Evolutionary conservation across 2,797 vertebrate species (phyloP), one percentile per base, ranked within the genome.

Genomic region (Falco columbarius): DNA sequence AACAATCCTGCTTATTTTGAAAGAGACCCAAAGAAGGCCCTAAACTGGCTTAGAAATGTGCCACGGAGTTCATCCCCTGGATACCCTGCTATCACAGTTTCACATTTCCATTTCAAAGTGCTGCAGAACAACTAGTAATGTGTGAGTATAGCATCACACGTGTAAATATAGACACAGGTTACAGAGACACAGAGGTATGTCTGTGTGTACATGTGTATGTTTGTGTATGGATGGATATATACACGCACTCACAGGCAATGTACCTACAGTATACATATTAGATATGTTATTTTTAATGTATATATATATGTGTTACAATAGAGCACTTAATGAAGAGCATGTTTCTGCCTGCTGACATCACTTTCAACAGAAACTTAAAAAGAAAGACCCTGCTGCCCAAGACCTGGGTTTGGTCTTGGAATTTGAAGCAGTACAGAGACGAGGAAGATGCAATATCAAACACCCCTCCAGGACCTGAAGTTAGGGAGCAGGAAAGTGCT

Each of bases 141-240:
- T 30, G 16, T 1, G 2, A n/a, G 61, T 34, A 18, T 7, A 9
- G 52, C 20, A 27, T 15, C 14, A 1, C 0, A 0, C 13, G 12
- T 14, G 9, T 65, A 36, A 77, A 73, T 55, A 34, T 3, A 65
- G 74, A n/a, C 3, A 12, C 3, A 12, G 36, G 34, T 51, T 26
- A 30, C 14, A 42, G 32, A 61, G 7, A 15, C 22, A 6, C 2
- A 10, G 40, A 42, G 2, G 2, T n/a, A 24, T 27, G 15, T 38
- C 40, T 63, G 36, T 38, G 14, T 38, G 12, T 38, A 40, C 13
- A 9, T 3, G 3, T 44, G 12, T 18, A 17, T 62, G 38, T 54
- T 32, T 82, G 14, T 17, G 3, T 26, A 20, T 8, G 27, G 18
- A 18, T 19, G 27, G 46, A 70, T 18, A 49, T 20, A 51, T 10